Base-by-base conservation (phyloP, 2,888 invertebrate species). In the Timema cristinae region DNA sequence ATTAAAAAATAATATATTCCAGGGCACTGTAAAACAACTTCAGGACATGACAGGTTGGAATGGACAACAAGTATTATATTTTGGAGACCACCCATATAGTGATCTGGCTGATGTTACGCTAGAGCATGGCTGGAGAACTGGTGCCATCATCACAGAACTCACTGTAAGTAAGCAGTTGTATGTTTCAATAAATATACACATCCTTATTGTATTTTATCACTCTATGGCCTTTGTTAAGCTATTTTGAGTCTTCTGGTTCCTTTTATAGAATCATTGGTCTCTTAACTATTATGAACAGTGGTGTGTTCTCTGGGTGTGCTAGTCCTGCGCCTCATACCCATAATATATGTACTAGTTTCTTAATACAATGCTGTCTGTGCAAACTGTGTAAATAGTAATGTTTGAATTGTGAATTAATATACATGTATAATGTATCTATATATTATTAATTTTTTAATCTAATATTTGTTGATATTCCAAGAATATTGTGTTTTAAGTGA, bases 21-120 rank as follows among this genome's bases (percentile, higher is more conserved):
- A 96, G 94, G 97, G 98, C 0, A 98, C 97, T 56, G 92, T 98
- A 32, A 91, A 91, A 78, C 93, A 95, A 80, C 85, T 98, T 51
- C 94, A 95, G 82, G 91, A 94, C 73, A 86, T 97, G 81, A 98
- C 97, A 0, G 95, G 94, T 0, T 98, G 97, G 97, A 85, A 87
- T 72, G 96, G 96, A 0, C 92, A 94, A 79, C 92, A 94, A 78
- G 97, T 98, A 61, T 83, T 98, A 47, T 98, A 98, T 83, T 98
- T 98, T 83, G 98, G 98, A 0, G 98, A 98, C 84, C 98, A 98
- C 84, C 97, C 98, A 0, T 98, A 97, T 84, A 95, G 91, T 79
- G 98, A 98, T 84, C 86, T 98, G 72, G 98, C 97, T 9, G 97
- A 98, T 85, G 95, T 97, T 56, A 97, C 97, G 0, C 84, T 97